Base-by-base conservation (phyloP, 2,113 vertebrate species). In the Himantopus leucocephalus region DNA sequence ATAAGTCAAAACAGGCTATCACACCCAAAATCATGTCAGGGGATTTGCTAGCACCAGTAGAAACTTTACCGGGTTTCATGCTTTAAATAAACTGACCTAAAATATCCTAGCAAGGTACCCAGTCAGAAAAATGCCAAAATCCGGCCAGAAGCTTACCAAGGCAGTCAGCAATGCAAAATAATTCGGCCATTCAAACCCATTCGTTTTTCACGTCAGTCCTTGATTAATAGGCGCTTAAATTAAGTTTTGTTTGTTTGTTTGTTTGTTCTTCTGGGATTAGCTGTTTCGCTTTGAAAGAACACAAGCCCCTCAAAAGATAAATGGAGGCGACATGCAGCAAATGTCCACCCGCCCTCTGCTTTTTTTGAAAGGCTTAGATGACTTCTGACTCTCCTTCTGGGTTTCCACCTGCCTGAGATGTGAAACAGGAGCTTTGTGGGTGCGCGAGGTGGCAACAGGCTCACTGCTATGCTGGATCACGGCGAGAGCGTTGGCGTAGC, bases 1-100 rank as follows among this genome's bases (percentile, higher is more conserved):
- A 10, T 55, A 84, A 93, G 88, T 96, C 85, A 86, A 80, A 93
- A 88, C n/a, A 71, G 85, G 72, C 78, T 86, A 81, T 92, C 83
- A 64, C 59, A 90, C 84, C 67, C 84, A 74, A 90, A 95, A 90
- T 88, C 35, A 24, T 35, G 58, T 79, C 90, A 79, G 26, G 50
- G 47, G 59, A 70, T 89, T 96, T 94, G 71, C 83, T 52, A 72
- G 84, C 67, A 82, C 56, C 34, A 58, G 56, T 58, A 66, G 73
- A 91, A 95, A 45, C 37, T 55, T 85, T 66, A 39, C 20, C 1
- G 15, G 23, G 32, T 59, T 79, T 90, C 68, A 55, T 70, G 41
- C 70, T 92, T 95, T 96, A 91, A 93, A 88, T 90, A 92, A 62
- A 83, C 19, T 37, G 39, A 43, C 62, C n/a, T 70, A 91, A 91